Base-by-base conservation (phyloP, 92 coral and sea anemone genomes). In the Paramuricea clavata region DNA sequence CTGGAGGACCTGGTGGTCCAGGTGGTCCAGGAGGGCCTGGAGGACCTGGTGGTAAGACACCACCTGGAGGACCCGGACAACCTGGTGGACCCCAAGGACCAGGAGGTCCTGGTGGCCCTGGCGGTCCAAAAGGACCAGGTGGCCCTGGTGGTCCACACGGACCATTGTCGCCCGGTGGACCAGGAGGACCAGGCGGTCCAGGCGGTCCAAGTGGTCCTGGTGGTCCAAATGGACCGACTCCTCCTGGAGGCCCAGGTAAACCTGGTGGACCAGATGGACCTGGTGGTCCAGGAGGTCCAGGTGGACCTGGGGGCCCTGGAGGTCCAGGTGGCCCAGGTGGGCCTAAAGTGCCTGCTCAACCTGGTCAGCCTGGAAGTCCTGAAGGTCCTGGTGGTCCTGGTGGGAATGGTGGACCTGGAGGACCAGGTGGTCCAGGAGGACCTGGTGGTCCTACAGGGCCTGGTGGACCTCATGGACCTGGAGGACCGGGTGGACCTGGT, bases 361-460 rank as follows among this genome's bases (percentile, higher is more conserved):
- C 95, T 11, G 90, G 88, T 28, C 90, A 81, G 6, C 93, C 93
- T 2, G 76, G 44, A 22, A 62, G 76, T 26, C 97, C 95, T 2
- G 92, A 90, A 2, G 90, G 98, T 9, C 98, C 98, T 12, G 90
- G 91, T 16, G 92, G 94, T 6, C 98, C 98, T 12, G 94, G 86
- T 5, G 12, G 15, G 49, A 60, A 60, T 17, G 62, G 62, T 10
- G 10, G 60, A 0, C 82, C 82, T 3, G 49, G 52, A 1, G 82
- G 82, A 6, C 82, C 82, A 28, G 43, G 77, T 15, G 35, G 76
- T 15, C 90, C 90, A 12, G 86, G 90, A 0, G 96, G 96, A 4
- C 96, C 96, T 17, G 92, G 96, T 1, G 97, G 94, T 3, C 92
- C 94, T 17, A 89, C 89, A 1, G 94, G 94, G 27, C 97, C 97